Evolutionary conservation across 2,113 vertebrate genomes (phyloP).

Genomic region (Cairina moschata): DNA sequence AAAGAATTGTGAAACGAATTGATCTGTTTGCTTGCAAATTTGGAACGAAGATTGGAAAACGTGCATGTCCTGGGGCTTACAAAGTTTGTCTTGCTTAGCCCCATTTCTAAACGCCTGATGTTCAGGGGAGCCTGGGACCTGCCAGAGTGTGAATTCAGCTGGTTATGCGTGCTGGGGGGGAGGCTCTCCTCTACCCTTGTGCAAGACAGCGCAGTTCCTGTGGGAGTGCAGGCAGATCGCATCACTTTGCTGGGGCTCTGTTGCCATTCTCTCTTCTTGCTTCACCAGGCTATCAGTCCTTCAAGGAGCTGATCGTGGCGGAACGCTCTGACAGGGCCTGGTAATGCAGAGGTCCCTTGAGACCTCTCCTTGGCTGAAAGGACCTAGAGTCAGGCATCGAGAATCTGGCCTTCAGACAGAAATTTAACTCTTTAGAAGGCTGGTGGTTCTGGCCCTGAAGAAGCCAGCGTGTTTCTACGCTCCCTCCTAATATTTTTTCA

Average conservation of each 20-base stretch:
- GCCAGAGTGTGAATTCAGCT: neutral
- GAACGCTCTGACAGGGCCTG: too few species aligned
- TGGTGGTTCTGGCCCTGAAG: neutral
- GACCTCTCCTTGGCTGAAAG: neutral
- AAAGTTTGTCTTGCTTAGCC: neutral
- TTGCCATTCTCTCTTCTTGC: fast-evolving
- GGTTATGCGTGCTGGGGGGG: fast-evolving
- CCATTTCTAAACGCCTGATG: neutral
- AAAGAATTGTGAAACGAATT: neutral
- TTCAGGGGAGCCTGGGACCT: neutral
- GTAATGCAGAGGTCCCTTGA: neutral
- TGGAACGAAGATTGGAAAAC: neutral
- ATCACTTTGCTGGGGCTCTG: fast-evolving
- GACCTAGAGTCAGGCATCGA: neutral
- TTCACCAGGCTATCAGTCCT: neutral
- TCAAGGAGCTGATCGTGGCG: neutral
- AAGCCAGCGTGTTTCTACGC: neutral
- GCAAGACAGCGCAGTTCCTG: neutral
- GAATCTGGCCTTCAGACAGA: neutral
- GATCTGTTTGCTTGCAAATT: neutral
- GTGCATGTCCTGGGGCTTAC: neutral
- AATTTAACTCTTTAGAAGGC: neutral
- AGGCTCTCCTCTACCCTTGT: neutral
- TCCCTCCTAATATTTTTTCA: neutral
- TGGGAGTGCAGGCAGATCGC: fast-evolving